These are phyloP conservation scores for Rhea pennata DNA, from an alignment of 2,113 vertebrate species.

Conservation along the genomic window DNA sequence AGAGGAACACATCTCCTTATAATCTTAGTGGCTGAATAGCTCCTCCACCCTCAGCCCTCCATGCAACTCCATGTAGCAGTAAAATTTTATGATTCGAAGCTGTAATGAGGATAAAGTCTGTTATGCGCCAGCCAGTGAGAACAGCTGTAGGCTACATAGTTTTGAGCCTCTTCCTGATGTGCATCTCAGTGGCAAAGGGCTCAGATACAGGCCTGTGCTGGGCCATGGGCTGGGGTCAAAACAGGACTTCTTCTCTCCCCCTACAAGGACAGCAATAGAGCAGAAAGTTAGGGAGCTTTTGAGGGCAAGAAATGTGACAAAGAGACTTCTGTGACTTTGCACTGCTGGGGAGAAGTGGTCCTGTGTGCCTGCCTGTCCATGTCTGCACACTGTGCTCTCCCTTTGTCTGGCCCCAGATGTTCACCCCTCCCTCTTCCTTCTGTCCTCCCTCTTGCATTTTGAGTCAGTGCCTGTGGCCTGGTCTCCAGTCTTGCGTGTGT, in stretches of 20 bases:
- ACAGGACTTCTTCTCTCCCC: background rate
- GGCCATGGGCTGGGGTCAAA: background rate
- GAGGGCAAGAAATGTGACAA: background rate
- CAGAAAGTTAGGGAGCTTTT: background rate
- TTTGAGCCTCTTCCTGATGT: background rate
- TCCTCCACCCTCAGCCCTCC: background rate
- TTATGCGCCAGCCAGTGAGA: background rate
- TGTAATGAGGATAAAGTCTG: background rate
- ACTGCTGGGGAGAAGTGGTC: background rate
- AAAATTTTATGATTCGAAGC: background rate
- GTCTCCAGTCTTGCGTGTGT: constrained; percentile 31
- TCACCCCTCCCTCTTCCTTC: background rate
- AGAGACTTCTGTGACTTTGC: background rate
- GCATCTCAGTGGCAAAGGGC: background rate
- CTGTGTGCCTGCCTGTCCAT: background rate
- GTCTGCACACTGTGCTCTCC: background rate
- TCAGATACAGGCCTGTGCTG: background rate
- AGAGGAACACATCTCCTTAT: background rate
- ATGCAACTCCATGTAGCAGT: fast-evolving
- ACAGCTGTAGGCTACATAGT: background rate
- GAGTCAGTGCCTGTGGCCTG: background rate
- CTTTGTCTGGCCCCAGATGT: background rate
- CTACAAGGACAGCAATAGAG: too few species aligned
- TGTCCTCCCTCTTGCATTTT: background rate
- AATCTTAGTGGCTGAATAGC: fast-evolving